phyloP scores from a whole-genome alignment of 2,888 invertebrate species.

The Pyralis farinalis region DNA sequence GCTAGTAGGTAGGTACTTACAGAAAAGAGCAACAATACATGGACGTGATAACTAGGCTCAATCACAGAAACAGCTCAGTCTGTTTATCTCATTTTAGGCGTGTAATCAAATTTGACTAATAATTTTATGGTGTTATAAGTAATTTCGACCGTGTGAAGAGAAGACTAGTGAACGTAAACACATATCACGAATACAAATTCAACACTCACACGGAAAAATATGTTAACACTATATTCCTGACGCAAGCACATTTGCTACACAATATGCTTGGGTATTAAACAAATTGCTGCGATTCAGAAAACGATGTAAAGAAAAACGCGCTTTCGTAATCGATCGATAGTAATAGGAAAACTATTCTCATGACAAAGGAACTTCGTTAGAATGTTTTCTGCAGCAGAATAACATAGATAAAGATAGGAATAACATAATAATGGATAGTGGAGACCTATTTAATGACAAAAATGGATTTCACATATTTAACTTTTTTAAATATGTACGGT shows the following conservation, averaged over 20 bases:
- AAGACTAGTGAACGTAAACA: constrained; percentile 46
- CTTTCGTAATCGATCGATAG: constrained; percentile 80
- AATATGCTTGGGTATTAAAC: constrained; percentile 17
- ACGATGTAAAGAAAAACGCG: constrained; percentile 46
- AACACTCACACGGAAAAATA: constrained; percentile 17
- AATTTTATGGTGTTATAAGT: constrained; percentile 34
- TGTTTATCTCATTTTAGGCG: constrained; percentile 43
- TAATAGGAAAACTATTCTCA: constrained; percentile 60
- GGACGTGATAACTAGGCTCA: constrained; percentile 58
- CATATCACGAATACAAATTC: constrained; percentile 41
- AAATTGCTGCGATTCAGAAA: constrained; percentile 28
- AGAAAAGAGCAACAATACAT: constrained; percentile 81
- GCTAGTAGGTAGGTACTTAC: constrained; percentile 47
- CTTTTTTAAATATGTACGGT: constrained; percentile 36
- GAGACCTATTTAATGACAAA: constrained; percentile 26
- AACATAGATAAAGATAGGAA: constrained; percentile 20
- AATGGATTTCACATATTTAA: constrained; percentile 43
- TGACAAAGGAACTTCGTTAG: constrained; percentile 67
- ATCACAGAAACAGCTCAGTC: constrained; percentile 34
- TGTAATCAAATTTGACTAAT: constrained; percentile 27
- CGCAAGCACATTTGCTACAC: constrained; percentile 25
- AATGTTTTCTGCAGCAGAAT: constrained; percentile 22
- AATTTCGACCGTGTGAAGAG: constrained; percentile 34
- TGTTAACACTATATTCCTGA: constrained; percentile 22
- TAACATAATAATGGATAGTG: constrained; percentile 33